Evolutionary conservation across 2,113 vertebrate species (phyloP).

Genomic region (Bubalus kerabau): DNA sequence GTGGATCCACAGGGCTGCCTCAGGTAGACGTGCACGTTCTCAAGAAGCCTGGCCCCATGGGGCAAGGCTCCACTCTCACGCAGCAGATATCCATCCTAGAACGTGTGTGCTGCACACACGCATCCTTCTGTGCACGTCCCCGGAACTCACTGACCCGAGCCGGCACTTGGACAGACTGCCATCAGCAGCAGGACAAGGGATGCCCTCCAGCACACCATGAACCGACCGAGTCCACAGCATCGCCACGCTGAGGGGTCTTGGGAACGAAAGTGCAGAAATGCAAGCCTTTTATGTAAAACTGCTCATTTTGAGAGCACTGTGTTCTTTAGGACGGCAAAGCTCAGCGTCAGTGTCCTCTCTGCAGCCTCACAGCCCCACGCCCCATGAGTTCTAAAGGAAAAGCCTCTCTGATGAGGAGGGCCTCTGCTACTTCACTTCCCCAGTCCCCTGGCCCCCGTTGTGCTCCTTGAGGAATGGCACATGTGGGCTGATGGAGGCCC

Average conservation of each 20-base stretch:
- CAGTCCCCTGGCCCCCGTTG: neutral
- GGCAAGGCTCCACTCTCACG: neutral
- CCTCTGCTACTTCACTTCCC: neutral
- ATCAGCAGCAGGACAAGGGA: neutral
- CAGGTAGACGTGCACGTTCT: neutral
- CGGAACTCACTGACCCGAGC: neutral
- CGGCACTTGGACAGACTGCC: rapidly evolving
- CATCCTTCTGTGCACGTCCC: neutral
- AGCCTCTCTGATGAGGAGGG: neutral
- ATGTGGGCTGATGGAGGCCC: neutral
- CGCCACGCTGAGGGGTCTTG: too few species aligned
- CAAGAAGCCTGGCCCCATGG: neutral
- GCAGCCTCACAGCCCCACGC: neutral
- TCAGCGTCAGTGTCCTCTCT: rapidly evolving
- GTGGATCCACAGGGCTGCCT: neutral
- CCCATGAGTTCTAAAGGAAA: neutral
- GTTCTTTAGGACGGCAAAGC: neutral
- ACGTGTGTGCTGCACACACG: neutral
- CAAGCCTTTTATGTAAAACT: neutral
- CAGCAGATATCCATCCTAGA: neutral
- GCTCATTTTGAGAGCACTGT: neutral
- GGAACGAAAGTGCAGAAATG: neutral
- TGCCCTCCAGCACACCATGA: neutral
- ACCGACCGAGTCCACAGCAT: neutral
- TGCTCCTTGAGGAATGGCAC: neutral